Evolutionary conservation across 30 jellyfish, hydroid and myxozoan genomes (phyloP).

Genomic region (Turritopsis rubra): DNA sequence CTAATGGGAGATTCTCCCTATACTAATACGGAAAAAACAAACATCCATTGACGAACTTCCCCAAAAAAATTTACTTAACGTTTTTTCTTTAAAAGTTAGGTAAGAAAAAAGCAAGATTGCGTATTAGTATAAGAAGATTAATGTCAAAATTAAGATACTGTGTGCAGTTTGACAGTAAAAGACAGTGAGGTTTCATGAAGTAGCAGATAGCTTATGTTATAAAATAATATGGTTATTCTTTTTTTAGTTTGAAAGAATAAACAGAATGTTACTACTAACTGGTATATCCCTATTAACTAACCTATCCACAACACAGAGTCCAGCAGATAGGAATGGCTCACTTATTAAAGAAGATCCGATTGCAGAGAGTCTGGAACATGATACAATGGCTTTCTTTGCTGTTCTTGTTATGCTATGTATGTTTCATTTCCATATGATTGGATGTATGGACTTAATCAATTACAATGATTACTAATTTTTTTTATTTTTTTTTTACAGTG

Average conservation of each 20-base stretch:
- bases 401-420: slow-evolving; percentile 65
- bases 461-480: neutral
- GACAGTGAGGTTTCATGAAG: no score
- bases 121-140: no score
- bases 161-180: no score
- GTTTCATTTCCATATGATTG: slow-evolving; percentile 9
- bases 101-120: no score
- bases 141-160: no score
- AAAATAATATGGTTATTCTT: neutral
- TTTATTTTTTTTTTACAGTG: slow-evolving; percentile 30
- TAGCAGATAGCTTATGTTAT: no score
- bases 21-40: no score
- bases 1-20: no score
- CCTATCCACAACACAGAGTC: neutral
- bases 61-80: no score
- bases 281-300: neutral
- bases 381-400: slow-evolving; percentile 80
- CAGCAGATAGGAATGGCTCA: neutral
- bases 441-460: neutral
- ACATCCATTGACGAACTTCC: no score
- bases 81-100: no score
- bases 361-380: slow-evolving; percentile 56
- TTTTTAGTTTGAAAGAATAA: neutral
- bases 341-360: slow-evolving; percentile 43
- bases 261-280: neutral